Conservation (phyloP, 1,140 invertebrate genomes). For the Teleopsis dalmanni region DNA sequence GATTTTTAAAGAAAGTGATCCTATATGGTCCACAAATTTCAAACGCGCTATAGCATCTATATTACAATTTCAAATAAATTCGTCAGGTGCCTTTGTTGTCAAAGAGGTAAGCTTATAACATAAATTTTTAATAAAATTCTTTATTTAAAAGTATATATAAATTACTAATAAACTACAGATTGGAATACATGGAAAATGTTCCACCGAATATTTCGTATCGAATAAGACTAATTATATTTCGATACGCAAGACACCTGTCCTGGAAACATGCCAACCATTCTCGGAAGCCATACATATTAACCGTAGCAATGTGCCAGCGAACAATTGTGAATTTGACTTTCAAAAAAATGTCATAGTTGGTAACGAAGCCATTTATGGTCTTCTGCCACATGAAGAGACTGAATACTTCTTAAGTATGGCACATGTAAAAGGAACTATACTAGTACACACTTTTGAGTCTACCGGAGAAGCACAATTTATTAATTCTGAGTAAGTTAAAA, state of each 20-base stretch:
- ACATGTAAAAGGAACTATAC: conserved; percentile 36
- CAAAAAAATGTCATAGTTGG: conserved; percentile 42
- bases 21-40: conserved; percentile 59
- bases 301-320: conserved; percentile 39
- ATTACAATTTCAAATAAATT: conserved; percentile 49
- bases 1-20: conserved; percentile 46
- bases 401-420: conserved; percentile 38
- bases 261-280: conserved; percentile 33
- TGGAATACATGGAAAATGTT: conserved; percentile 38
- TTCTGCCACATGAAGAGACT: conserved; percentile 35
- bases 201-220: conserved; percentile 41
- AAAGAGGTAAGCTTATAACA: conserved; percentile 41
- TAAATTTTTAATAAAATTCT: neutral
- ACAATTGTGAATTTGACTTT: conserved; percentile 39
- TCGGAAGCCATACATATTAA: conserved; percentile 35
- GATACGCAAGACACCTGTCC: conserved; percentile 39
- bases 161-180: conserved; percentile 21
- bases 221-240: conserved; percentile 40
- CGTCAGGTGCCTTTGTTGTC: conserved; percentile 46
- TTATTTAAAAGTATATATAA: neutral
- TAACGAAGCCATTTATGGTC: conserved; percentile 38
- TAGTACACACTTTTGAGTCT: conserved; percentile 42
- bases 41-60: conserved; percentile 57
- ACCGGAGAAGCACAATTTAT: conserved; percentile 41
- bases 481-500: conserved; percentile 31